Base-by-base conservation (phyloP, 1,140 invertebrate species). In the Papilio xuthus region DNA sequence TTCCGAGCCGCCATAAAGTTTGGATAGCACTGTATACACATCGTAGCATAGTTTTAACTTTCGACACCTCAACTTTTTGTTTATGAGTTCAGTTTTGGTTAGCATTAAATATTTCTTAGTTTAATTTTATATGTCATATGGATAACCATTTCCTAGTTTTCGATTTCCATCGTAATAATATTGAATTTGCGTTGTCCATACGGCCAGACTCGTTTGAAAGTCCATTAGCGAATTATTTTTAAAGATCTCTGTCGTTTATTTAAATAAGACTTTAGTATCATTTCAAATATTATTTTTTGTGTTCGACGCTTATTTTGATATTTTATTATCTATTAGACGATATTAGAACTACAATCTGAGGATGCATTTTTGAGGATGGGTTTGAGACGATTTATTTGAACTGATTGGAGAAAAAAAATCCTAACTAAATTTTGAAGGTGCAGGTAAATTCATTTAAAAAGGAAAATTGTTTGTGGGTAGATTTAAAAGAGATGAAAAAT, bases 181-280 rank as follows among this genome's bases (percentile, higher is more conserved):
- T 79, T 20, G 41, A 77, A 69, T 53, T 71, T 77, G n/a, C 44
- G 73, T 80, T 82, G 81, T 84, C 74, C 80, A 72, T 69, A 26
- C 71, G 78, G 80, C 80, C 79, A 75, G 80, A 83, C 78, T 82
- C 80, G 80, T 60, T 79, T 76, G 53, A 71, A 80, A 79, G 79
- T 84, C 79, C 81, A 82, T 85, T 89, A 86, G 85, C 85, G 80
- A 86, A 88, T 86, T 89, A 79, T 86, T 83, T 76, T 82, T 82
- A 81, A 86, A 87, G 86, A 88, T 88, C 87, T 88, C 87, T 82
- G 77, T 84, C 80, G 79, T 79, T 82, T 84, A 79, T 82, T 83
- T 80, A 70, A 81, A 71, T 86, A 84, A 86, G 84, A 81, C 72
- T 85, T 82, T 84, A 82, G 82, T 83, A 78, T 78, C 80, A 77